Base-by-base conservation (phyloP, 1,140 invertebrate genomes). In the Hycleus cichorii region DNA sequence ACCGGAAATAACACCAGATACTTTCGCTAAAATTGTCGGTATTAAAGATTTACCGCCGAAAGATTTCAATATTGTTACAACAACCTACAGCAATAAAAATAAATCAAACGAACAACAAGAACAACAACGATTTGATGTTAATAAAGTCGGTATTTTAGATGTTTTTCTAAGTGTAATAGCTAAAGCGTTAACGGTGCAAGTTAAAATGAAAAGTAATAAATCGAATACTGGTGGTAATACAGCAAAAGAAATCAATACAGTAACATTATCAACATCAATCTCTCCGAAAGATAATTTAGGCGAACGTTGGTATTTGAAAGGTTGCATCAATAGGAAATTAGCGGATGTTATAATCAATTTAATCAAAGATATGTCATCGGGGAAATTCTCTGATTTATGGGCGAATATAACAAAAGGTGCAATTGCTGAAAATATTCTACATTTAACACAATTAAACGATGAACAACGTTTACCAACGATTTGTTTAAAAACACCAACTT, bases 291-390 rank as follows among this genome's bases (percentile, higher is more conserved):
- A 81, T 60, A 74, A 75, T 49, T 74, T 82, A 45, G 81, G 79
- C 11, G 56, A 75, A n/a, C 68, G 84, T 46, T 96, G 93, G 93
- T 97, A 91, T 84, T 77, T 96, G 58, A 80, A 87, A 60, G 93
- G 94, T 1, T 79, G 81, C 46, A 90, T 93, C 62, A 84, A 86
- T 5, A 81, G 85, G 57, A 90, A 91, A 71, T 81, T 95, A 47
- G 90, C 93, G 3, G 88, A 93, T 74, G 86, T 89, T 46, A 92
- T 97, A 27, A 91, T 95, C 26, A 82, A 84, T 49, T 80, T 98
- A 2, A 80, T 98, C 0, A 86, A 89, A 59, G 94, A 98, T 71
- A 93, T 98, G 90, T 87, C 90, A 11, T 82, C 88, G 64, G 93
- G 92, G 11, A 90, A 89, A 70, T 76, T 95, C 49, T 90, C 90